Base-by-base conservation (phyloP, 92 coral and sea anemone genomes). In the Palythoa grandiflora region DNA sequence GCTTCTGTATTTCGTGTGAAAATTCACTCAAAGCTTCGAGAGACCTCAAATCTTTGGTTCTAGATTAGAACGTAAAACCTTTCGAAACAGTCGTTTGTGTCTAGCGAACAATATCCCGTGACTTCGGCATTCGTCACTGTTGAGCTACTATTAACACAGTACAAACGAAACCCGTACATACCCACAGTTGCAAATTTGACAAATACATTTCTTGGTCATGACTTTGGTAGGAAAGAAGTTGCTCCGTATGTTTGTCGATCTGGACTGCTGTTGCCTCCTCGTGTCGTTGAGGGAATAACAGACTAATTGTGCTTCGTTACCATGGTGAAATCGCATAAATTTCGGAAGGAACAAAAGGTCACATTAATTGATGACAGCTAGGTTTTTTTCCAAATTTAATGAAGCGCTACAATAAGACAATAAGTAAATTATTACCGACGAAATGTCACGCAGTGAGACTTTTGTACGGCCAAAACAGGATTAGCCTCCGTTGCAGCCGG, bases 121-220 rank as follows among this genome's bases (percentile, higher is more conserved):
- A 70, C 44, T 10, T 6, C 16, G 15, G 35, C 70, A 63, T 63
- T 20, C 37, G 4, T 63, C 6, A 17, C 10, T 17, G n/a, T 2
- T 7, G 70, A 63, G 2, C 16, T 35, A 9, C 9, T 35, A 36
- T 6, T 3, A 77, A 39, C 70, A 1, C 47, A 14, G 73, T 48
- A 72, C 75, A 16, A 70, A 79, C 57, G 17, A 48, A 51, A 12
- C 1, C 51, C 38, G 6, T n/a, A 92, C 98, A 90, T 90, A 97
- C 99, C 99, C 99, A 84, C 99, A 97, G 73, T 91, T 91, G 86
- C 98, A 97, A 59, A 97, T 90, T 91, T 97, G 96, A 59, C 99
- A 97, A 60, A 97, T 97, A 75, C 99, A 97, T 90, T 97, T 97
- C 93, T 95, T 95, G 73, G 94, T 94, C 94, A 92, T 94, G 21